phyloP scores from a whole-genome alignment of 2,888 invertebrate species.

The Cephus nigrinus region DNA sequence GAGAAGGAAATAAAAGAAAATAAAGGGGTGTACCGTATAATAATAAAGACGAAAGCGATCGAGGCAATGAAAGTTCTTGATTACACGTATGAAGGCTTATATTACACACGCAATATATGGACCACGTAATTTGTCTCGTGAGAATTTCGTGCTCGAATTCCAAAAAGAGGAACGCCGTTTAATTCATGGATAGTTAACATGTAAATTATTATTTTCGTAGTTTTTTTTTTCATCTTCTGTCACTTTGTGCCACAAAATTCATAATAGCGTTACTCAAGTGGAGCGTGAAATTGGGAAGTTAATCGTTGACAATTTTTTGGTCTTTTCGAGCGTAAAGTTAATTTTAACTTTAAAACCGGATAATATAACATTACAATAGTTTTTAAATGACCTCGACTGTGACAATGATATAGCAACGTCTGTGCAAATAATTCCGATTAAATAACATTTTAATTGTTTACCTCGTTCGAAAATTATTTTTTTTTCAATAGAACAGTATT shows the following conservation, averaged over 20 bases:
- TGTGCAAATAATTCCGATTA: not conserved
- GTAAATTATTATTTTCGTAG: slow-evolving; percentile 11
- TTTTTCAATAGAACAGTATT: not conserved
- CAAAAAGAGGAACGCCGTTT: not conserved
- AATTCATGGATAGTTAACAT: not conserved
- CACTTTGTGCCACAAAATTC: not conserved
- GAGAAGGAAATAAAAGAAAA: not conserved
- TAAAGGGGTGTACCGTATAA: not conserved
- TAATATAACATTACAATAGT: not conserved
- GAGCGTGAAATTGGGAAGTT: slow-evolving; percentile 45
- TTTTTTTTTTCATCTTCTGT: slow-evolving; percentile 15
- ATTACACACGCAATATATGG: not conserved
- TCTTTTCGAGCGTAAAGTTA: not conserved
- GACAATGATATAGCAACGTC: not conserved
- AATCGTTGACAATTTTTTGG: not conserved
- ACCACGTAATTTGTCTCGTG: not conserved
- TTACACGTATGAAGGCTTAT: not conserved
- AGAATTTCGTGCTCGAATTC: not conserved
- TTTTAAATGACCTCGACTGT: not conserved
- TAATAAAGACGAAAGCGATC: not conserved
- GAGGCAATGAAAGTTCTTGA: not conserved
- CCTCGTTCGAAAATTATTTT: not conserved
- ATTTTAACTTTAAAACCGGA: not conserved
- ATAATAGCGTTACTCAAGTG: slow-evolving; percentile 27
- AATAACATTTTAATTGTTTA: not conserved